A percentile compares a stretch with the other conserved stretches of the same genome.
Evolutionary conservation across 2,888 invertebrate species (phyloP).

Genomic region (Smittia sp.): DNA sequence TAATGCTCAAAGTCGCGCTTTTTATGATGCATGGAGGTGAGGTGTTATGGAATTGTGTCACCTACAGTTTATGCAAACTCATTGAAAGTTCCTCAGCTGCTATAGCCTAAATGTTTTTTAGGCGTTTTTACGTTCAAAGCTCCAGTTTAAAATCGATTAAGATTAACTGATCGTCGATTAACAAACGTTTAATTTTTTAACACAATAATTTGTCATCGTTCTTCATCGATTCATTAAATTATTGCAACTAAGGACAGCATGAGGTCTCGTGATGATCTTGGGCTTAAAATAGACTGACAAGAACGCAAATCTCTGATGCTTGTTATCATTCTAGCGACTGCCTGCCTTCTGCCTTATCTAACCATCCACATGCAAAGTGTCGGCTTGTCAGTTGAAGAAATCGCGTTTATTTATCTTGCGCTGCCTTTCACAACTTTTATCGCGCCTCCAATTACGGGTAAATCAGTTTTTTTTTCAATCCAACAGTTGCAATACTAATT

Average conservation of each 20-base stretch:
- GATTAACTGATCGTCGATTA: too few species aligned
- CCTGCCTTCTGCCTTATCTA: conserved; percentile 79
- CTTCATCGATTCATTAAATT: too few species aligned
- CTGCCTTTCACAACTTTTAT: conserved; percentile 83
- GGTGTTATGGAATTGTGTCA: too few species aligned
- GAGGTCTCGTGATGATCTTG: conserved; percentile 41
- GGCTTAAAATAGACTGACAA: not conserved
- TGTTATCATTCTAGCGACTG: conserved; percentile 62
- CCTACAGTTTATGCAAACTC: too few species aligned
- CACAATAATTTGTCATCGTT: not conserved
- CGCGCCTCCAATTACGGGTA: conserved; percentile 79
- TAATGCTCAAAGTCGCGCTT: conserved; percentile 76
- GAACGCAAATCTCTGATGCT: not conserved
- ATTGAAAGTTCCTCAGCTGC: too few species aligned
- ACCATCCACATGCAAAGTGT: conserved; percentile 88
- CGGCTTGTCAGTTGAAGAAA: conserved; percentile 81
- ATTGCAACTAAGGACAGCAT: too few species aligned
- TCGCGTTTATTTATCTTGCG: conserved; percentile 81
- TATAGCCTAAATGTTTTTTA: too few species aligned
- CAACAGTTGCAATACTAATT: too few species aligned
- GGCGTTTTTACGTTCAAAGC: too few species aligned
- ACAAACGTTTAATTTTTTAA: too few species aligned
- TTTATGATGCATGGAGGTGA: conserved; percentile 80
- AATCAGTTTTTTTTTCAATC: conserved; percentile 47
- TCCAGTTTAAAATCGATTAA: too few species aligned